phyloP scores from a whole-genome alignment of 1,140 invertebrate genomes.

The Caerostris darwini region DNA sequence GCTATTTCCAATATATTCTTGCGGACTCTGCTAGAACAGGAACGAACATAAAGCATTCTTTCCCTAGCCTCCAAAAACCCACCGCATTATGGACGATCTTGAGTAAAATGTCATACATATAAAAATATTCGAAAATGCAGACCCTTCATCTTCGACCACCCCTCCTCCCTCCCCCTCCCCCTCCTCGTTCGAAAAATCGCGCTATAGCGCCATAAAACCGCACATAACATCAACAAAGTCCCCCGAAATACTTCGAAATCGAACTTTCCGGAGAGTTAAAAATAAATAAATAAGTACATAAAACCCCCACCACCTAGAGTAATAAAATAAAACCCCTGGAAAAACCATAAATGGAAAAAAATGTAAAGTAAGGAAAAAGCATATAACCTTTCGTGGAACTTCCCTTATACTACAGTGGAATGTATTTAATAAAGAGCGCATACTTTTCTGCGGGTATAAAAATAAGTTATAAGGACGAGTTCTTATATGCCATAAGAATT shows the following conservation, averaged over 20 bases:
- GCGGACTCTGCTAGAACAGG: not conserved
- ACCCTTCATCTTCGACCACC: not conserved
- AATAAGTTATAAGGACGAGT: not conserved
- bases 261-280: slow-evolving; percentile 27
- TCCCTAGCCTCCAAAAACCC: not conserved
- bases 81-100: not conserved
- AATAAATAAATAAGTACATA: slow-evolving; percentile 57
- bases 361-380: slow-evolving; percentile 40
- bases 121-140: slow-evolving; percentile 34
- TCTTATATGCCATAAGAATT: not conserved
- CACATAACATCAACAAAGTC: slow-evolving; percentile 11
- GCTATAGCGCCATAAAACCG: not conserved
- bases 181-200: not conserved
- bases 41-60: not conserved
- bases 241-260: slow-evolving; percentile 44
- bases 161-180: no score
- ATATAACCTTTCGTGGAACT: not conserved
- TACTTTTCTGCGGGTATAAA: slow-evolving; percentile 28
- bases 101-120: slow-evolving; percentile 14
- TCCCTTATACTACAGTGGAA: not conserved
- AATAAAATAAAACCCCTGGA: slow-evolving; percentile 18
- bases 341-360: slow-evolving; percentile 37
- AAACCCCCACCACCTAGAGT: not conserved
- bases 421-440: slow-evolving; percentile 33
- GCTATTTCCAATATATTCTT: not conserved